Conservation (phyloP, 2,797 vertebrate species). For the Cyclura pinguis region DNA sequence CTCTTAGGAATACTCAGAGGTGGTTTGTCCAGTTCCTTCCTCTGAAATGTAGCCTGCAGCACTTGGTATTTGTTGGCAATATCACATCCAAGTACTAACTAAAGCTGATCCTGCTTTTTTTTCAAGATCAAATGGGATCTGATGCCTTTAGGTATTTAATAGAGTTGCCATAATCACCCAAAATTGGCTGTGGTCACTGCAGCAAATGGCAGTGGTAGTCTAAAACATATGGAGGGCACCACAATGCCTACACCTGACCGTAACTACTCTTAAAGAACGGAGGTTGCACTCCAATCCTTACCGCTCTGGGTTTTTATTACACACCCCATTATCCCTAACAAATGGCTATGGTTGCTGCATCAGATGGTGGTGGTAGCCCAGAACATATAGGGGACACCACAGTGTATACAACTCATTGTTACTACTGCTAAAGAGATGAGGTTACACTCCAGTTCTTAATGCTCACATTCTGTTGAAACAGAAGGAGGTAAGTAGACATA, state of each 20-base stretch:
- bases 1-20: no score
- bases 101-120: no score
- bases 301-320: not conserved
- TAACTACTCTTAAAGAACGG: not conserved
- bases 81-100: no score
- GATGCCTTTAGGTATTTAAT: not conserved
- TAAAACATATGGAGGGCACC: not conserved
- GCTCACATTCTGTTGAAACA: not conserved
- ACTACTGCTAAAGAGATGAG: not conserved
- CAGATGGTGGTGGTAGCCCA: not conserved
- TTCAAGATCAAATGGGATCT: no score
- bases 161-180: not conserved
- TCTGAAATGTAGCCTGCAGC: no score
- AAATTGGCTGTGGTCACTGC: not conserved
- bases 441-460: not conserved
- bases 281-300: not conserved
- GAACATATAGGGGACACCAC: not conserved
- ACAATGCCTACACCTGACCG: not conserved
- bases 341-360: not conserved
- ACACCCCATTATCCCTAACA: not conserved
- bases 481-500: not conserved
- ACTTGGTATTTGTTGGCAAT: no score
- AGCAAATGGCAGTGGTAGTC: not conserved
- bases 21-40: no score
- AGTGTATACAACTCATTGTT: not conserved